Evolutionary conservation across 2,113 vertebrate genomes (phyloP), one percentile per base, ranked within the genome.

Genomic region (Ploceus nigricollis): DNA sequence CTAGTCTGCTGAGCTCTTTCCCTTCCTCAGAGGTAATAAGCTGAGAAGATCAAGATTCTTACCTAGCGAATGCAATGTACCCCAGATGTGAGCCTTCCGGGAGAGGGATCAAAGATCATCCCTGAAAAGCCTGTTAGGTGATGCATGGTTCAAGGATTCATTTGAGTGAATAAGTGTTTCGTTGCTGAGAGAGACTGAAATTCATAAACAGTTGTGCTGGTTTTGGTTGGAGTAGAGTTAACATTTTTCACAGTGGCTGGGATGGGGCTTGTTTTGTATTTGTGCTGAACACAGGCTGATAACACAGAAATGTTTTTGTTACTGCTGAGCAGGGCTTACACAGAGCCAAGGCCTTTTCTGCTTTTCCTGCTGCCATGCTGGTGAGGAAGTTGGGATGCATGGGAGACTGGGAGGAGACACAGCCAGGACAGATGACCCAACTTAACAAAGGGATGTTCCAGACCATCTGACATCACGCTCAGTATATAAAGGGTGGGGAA

Each of bases 301-400:
- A 33, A 42, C 8, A 35, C 2, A 6, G 40, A 76, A 4, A 48
- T 42, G 6, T 7, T 15, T 54, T 22, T 54, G 12, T 69, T 61
- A 61, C 23, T 82, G 25, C n/a, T 40, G 78, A 75, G 24, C 1
- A 1, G 11, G 0, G 11, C 1, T 40, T 16, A 5, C n/a, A n/a
- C 9, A 27, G 6, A 76, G 40, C 21, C 39, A 47, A 47, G 30
- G n/a, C 20, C 61, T n/a, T 31, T 39, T 47, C 24, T 53, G 45
- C 20, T 2, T 31, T 68, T 40, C 18, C 39, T 35, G 2, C 30
- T 47, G n/a, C n/a, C 28, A 21, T 0, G 0, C 12, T 58, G 37
- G 7, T 1, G 9, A 45, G 69, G 23, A 69, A 3, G 1, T 0
- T 35, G 21, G 40, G 24, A 4, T 27, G 14, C 11, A 27, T 0